Percentiles rank a stretch among this genome's conserved stretches.
These are phyloP conservation scores for Polypedilum vanderplanki DNA, from an alignment of 1,140 invertebrate species.

Conservation along the genomic window DNA sequence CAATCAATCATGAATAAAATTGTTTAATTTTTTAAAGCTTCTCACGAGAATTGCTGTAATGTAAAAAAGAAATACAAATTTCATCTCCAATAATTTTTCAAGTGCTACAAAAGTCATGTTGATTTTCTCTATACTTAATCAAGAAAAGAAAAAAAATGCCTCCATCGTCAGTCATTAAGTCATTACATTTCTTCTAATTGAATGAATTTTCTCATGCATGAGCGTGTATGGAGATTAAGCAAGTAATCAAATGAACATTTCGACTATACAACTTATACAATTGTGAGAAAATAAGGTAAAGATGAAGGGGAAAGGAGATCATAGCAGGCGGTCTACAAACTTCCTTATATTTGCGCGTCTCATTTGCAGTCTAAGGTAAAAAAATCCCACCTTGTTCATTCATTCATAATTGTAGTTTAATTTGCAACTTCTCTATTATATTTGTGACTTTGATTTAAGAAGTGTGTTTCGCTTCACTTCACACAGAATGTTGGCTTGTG, in stretches of 20 bases:
- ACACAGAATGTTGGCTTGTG: neutral
- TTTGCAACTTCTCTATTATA: constrained; percentile 18
- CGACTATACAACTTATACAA: neutral
- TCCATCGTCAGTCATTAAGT: neutral
- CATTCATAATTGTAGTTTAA: constrained; percentile 20
- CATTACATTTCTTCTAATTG: constrained; percentile 25
- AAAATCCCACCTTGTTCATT: constrained; percentile 24
- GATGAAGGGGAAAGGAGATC: neutral
- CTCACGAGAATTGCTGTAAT: constrained; percentile 10
- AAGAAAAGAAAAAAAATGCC: neutral
- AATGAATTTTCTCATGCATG: constrained; percentile 20
- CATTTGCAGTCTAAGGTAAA: constrained; percentile 3
- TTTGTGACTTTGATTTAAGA: neutral
- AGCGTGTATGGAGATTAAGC: neutral
- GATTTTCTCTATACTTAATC: neutral
- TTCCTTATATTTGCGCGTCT: constrained; percentile 10
- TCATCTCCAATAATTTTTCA: constrained; percentile 23
- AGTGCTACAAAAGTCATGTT: constrained; percentile 19
- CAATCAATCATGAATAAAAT: neutral
- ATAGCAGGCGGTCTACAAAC: constrained; percentile 9
- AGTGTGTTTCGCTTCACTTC: constrained; percentile 23
- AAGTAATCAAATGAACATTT: constrained; percentile 10
- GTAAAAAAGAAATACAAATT: neutral
- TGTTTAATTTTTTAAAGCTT: neutral
- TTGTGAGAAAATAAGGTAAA: neutral